Evolutionary conservation across 2,888 invertebrate species (phyloP).

Genomic region (Schizotus pectinicornis): DNA sequence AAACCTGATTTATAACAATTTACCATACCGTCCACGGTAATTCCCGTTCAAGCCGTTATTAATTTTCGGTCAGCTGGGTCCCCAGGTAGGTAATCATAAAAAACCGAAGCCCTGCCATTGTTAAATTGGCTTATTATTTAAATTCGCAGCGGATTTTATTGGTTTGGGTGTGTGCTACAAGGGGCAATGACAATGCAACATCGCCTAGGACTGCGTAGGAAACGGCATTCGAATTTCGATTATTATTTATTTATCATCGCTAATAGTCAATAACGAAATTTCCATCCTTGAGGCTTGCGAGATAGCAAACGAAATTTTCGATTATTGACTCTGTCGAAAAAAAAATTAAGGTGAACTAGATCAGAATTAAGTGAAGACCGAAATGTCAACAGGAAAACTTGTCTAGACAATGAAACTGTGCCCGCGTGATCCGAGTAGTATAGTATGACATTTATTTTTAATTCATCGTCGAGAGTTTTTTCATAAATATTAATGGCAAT

Average conservation of each 20-base stretch:
- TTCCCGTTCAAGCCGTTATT: too few species aligned
- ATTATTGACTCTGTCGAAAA: not conserved
- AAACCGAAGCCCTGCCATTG: slow-evolving; percentile 1
- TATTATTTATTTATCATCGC: not conserved
- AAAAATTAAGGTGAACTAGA: slow-evolving; percentile 20
- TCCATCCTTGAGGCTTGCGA: not conserved
- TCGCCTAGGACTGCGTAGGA: slow-evolving; percentile 12
- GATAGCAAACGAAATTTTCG: too few species aligned
- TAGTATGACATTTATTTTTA: slow-evolving; percentile 25
- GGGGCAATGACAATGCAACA: slow-evolving; percentile 21
- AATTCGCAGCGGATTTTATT: slow-evolving; percentile 11
- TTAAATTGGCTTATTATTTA: slow-evolving; percentile 9
- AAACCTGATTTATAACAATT: too few species aligned
- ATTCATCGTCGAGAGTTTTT: slow-evolving; percentile 21
- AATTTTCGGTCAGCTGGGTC: too few species aligned
- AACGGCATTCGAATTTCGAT: slow-evolving; percentile 11
- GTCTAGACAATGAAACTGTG: slow-evolving; percentile 26
- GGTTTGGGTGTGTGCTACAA: slow-evolving; percentile 19
- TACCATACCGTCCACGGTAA: too few species aligned
- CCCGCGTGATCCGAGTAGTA: slow-evolving; percentile 7
- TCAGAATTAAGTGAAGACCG: slow-evolving; percentile 18
- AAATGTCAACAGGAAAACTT: slow-evolving; percentile 26
- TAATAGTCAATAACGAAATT: not conserved
- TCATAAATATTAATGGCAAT: slow-evolving; percentile 16
- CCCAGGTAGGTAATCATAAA: not conserved